Conservation (phyloP, 2,888 invertebrate species). For the Graphium colonna region DNA sequence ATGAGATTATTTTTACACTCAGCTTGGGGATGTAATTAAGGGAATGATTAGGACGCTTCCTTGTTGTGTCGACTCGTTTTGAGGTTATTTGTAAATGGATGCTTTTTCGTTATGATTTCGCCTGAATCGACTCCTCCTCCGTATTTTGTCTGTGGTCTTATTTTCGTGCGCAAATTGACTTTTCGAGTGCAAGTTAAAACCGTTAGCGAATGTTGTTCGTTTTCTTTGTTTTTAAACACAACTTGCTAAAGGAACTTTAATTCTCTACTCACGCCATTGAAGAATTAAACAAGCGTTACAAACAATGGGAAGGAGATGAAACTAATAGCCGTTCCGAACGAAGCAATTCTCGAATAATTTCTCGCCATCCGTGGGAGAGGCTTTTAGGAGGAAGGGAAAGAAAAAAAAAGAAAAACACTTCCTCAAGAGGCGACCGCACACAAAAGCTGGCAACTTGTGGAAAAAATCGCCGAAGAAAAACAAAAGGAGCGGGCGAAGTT, state of each 20-base stretch:
- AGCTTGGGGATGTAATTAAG: conserved; percentile 15
- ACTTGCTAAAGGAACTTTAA: neutral
- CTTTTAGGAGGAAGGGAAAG: conserved; percentile 11
- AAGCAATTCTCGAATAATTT: conserved; percentile 23
- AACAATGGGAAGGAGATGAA: conserved; percentile 20
- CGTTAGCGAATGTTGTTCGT: no score
- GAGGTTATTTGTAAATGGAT: no score
- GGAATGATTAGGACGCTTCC: neutral
- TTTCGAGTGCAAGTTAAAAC: neutral
- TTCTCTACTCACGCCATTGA: conserved; percentile 5
- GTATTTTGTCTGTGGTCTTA: no score
- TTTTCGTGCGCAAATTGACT: neutral
- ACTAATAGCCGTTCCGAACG: conserved; percentile 22
- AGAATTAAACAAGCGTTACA: neutral
- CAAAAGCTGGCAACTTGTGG: conserved; percentile 25
- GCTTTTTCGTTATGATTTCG: neutral
- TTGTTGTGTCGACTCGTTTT: neutral
- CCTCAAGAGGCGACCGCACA: conserved; percentile 22
- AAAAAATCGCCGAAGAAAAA: conserved; percentile 24
- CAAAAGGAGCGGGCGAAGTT: conserved; percentile 22
- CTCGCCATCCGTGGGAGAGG: conserved; percentile 15
- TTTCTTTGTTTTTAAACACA: neutral
- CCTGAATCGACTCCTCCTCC: no score
- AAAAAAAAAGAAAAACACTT: conserved; percentile 11
- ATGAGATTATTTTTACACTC: conserved; percentile 1